These are phyloP conservation scores for Apotomis capreana DNA, from an alignment of 2,888 invertebrate species.

Conservation along the genomic window DNA sequence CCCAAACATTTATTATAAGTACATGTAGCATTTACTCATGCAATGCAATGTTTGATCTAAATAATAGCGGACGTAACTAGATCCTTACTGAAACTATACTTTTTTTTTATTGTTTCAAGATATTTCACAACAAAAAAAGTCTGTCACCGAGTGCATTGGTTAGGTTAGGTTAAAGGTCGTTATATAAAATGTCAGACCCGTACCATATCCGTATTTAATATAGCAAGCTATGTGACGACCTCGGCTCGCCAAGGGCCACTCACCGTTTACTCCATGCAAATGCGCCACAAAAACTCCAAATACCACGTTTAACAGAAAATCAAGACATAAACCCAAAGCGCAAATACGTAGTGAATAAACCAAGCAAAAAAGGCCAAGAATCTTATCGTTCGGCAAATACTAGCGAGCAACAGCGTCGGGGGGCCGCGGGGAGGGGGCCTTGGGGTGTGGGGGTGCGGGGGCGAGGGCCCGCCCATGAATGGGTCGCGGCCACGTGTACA, in stretches of 20 bases:
- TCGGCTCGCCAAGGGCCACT: conserved; percentile 12
- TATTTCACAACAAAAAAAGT: no score
- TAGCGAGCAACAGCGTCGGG: conserved; percentile 36
- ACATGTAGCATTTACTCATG: no score
- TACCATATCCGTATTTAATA: neutral
- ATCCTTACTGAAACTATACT: no score
- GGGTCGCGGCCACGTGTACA: conserved; percentile 50
- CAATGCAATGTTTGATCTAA: no score
- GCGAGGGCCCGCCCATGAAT: conserved; percentile 48
- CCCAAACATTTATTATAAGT: no score
- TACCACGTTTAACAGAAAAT: conserved; percentile 26
- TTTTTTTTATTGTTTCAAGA: no score
- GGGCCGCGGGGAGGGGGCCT: conserved; percentile 5
- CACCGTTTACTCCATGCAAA: conserved; percentile 18
- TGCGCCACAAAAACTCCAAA: conserved; percentile 20
- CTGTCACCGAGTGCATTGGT: neutral
- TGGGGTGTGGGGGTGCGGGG: conserved; percentile 24
- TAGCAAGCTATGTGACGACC: conserved; percentile 1
- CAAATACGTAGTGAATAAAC: conserved; percentile 32
- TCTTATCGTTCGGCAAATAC: conserved; percentile 38
- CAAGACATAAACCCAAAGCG: conserved; percentile 31
- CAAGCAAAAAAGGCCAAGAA: conserved; percentile 33
- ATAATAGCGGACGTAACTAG: no score
- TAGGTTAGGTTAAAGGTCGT: neutral
- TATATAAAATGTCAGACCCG: no score